Conservation (phyloP, 2,797 vertebrate species). For the Microtus californicus region DNA sequence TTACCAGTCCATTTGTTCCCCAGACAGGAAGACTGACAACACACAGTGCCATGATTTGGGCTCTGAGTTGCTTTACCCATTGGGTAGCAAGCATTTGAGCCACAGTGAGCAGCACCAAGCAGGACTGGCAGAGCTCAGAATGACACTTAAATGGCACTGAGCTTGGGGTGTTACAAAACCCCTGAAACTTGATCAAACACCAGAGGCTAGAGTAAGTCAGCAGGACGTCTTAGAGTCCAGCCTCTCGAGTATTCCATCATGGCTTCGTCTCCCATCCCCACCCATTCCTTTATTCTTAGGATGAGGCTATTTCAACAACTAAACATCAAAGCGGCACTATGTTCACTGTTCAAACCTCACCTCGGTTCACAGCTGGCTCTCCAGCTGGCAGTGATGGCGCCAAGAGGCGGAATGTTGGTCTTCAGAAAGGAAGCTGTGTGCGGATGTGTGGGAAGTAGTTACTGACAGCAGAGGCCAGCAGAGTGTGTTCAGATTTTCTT, state of each 20-base stretch:
- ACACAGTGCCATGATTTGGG: not conserved
- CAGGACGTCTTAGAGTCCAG: not conserved
- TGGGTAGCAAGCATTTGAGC: not conserved
- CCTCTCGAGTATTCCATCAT: not conserved
- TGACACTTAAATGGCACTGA: not conserved
- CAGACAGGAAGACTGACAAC: not conserved
- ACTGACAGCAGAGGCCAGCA: not conserved
- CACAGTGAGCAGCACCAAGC: not conserved
- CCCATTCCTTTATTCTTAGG: not conserved
- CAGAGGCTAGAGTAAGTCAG: not conserved
- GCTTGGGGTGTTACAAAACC: not conserved
- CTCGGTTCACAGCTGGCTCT: not conserved
- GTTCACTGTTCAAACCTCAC: not conserved
- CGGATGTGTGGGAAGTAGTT: too few species aligned
- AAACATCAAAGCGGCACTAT: not conserved
- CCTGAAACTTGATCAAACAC: not conserved
- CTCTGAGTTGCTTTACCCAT: not conserved
- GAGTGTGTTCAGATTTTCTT: not conserved
- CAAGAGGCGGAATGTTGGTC: rapidly evolving
- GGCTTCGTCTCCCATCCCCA: too few species aligned
- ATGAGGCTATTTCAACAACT: not conserved
- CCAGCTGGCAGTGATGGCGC: not conserved
- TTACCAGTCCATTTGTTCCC: constrained; percentile 21
- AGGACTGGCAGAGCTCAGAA: not conserved
- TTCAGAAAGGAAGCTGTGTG: not conserved